phyloP scores from a whole-genome alignment of 2,888 invertebrate genomes.

The Agapostemon virescens region DNA sequence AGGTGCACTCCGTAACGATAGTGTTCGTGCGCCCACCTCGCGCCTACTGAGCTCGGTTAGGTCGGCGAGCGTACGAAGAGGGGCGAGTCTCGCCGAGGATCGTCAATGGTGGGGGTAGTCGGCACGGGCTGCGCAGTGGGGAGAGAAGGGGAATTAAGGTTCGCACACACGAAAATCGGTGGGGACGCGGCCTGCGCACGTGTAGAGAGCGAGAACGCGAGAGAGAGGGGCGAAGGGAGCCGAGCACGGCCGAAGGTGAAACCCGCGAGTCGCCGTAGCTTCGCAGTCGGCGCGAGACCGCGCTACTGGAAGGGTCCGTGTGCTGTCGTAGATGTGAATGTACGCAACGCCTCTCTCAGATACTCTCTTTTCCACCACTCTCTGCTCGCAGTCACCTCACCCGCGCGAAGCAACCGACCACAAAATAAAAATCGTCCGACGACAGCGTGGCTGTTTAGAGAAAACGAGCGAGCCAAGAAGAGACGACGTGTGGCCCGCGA shows the following conservation, averaged over 20 bases:
- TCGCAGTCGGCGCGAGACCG: conserved; percentile 80
- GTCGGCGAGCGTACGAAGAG: conserved; percentile 57
- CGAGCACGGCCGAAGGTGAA: conserved; percentile 72
- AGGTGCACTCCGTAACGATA: conserved; percentile 63
- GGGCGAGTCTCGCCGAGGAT: conserved; percentile 61
- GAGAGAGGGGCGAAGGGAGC: conserved; percentile 70
- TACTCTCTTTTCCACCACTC: conserved; percentile 40
- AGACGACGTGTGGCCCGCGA: conserved; percentile 29
- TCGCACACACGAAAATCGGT: conserved; percentile 64
- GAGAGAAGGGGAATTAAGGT: conserved; percentile 61
- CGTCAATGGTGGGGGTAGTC: conserved; percentile 56
- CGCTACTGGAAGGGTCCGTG: conserved; percentile 76
- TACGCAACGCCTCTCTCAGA: conserved; percentile 56
- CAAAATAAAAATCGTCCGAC: conserved; percentile 30
- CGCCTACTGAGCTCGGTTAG: conserved; percentile 69
- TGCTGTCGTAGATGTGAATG: conserved; percentile 59
- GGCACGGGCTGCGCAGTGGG: conserved; percentile 56
- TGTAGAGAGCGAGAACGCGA: conserved; percentile 53
- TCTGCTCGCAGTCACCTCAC: conserved; percentile 32
- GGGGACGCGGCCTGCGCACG: conserved; percentile 62
- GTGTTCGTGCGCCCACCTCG: conserved; percentile 74
- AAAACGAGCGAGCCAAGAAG: conserved; percentile 33
- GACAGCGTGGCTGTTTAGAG: conserved; percentile 14
- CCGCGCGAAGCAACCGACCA: conserved; percentile 37
- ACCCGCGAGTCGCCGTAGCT: conserved; percentile 65